phyloP scores from a whole-genome alignment of 2,888 invertebrate species.

The Stramonita haemastoma region DNA sequence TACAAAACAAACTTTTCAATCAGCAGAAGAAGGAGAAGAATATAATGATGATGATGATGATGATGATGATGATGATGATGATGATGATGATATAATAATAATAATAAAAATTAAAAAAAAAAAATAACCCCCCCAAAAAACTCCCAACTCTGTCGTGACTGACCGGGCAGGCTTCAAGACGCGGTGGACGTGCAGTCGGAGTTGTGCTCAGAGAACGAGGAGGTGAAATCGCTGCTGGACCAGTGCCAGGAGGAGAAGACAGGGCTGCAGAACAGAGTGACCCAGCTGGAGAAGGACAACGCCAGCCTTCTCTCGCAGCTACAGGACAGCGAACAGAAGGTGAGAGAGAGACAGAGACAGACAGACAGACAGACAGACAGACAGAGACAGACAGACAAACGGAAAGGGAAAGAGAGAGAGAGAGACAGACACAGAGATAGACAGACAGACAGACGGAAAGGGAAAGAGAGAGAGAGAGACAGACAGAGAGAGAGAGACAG shows the following conservation, averaged over 20 bases:
- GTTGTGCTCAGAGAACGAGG: constrained; percentile 64
- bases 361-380: not conserved
- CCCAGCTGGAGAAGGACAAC: constrained; percentile 58
- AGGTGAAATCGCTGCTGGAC: constrained; percentile 56
- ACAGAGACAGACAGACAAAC: not conserved
- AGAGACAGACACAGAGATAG: too few relatives aligned
- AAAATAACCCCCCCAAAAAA: not conserved
- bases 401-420: too few relatives aligned
- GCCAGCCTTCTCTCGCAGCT: constrained; percentile 52
- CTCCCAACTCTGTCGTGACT: not conserved
- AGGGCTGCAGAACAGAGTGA: constrained; percentile 58
- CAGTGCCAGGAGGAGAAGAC: constrained; percentile 82
- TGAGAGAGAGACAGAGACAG: constrained; percentile 14
- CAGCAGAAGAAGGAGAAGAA: not conserved
- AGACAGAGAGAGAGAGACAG: too few relatives aligned
- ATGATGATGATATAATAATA: too few relatives aligned
- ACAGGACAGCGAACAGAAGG: constrained; percentile 54
- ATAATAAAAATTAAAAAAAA: not conserved
- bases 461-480: too few relatives aligned
- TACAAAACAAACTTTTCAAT: not conserved
- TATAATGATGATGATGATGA: too few relatives aligned
- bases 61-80: too few relatives aligned
- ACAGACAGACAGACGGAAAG: too few relatives aligned
- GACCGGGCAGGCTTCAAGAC: constrained; percentile 57
- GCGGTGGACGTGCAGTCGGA: constrained; percentile 57